phyloP scores from a whole-genome alignment of 1,140 invertebrate genomes.

The Panonychus citri region DNA sequence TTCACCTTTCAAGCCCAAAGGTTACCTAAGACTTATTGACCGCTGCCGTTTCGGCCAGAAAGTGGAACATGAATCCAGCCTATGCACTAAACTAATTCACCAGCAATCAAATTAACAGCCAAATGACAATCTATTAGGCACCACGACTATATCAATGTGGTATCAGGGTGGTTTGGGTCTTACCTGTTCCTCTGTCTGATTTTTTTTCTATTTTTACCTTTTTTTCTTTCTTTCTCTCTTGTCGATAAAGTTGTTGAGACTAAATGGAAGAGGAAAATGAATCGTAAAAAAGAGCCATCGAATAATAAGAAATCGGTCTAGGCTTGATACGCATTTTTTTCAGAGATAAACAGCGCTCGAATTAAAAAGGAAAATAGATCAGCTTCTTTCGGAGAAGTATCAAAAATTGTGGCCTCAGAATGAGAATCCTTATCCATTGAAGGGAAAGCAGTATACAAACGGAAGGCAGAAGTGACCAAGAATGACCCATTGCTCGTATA shows the following conservation, averaged over 20 bases:
- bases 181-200: no score
- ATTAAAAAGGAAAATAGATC: slow-evolving; percentile 92
- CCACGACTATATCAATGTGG: slow-evolving; percentile 59
- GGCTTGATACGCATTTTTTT: slow-evolving; percentile 89
- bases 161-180: slow-evolving; percentile 69
- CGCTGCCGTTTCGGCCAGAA: slow-evolving; percentile 44
- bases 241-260: no score
- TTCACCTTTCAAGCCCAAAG: slow-evolving; percentile 31
- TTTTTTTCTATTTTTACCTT: no score
- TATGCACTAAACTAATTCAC: slow-evolving; percentile 30
- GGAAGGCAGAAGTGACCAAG: slow-evolving; percentile 84
- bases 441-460: slow-evolving; percentile 48
- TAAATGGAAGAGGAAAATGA: no score
- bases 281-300: no score
- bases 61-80: slow-evolving; percentile 38
- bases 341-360: slow-evolving; percentile 84
- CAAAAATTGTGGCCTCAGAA: slow-evolving; percentile 91
- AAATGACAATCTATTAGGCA: slow-evolving; percentile 10
- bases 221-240: no score
- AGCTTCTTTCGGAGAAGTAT: slow-evolving; percentile 87
- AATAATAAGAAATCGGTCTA: slow-evolving; percentile 56
- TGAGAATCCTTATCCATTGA: slow-evolving; percentile 61
- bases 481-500: slow-evolving; percentile 83
- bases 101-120: not conserved
- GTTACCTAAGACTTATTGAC: slow-evolving; percentile 34